Evolutionary conservation across 1,140 invertebrate species (phyloP).

Genomic region (Drosophila nigrodunni): DNA sequence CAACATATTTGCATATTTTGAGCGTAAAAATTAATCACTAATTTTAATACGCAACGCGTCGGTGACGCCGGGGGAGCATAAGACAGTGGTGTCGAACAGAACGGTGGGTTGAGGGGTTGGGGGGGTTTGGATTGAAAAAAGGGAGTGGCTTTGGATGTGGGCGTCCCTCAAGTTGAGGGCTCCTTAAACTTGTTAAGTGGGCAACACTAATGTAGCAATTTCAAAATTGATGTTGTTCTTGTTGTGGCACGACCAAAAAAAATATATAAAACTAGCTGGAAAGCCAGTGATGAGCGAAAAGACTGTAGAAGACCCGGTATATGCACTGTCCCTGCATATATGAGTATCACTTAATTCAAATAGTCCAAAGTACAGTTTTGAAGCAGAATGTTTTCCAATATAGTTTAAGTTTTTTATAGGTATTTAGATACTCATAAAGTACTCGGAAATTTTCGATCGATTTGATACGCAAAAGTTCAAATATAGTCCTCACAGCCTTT

Average conservation of each 20-base stretch:
- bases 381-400: no score
- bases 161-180: conserved; percentile 32
- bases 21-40: conserved; percentile 84
- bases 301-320: not conserved
- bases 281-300: not conserved
- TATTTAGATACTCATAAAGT: no score
- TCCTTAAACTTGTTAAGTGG: conserved; percentile 82
- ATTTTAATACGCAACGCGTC: conserved; percentile 79
- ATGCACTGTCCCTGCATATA: no score
- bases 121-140: not conserved
- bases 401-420: no score
- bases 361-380: no score
- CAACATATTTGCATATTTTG: conserved; percentile 82
- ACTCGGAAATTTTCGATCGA: no score
- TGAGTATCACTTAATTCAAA: no score
- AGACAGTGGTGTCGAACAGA: not conserved
- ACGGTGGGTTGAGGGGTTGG: not conserved
- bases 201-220: conserved; percentile 84
- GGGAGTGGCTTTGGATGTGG: not conserved
- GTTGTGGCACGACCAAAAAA: conserved; percentile 26
- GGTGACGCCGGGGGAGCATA: not conserved
- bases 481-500: no score
- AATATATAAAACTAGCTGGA: not conserved
- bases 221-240: conserved; percentile 74
- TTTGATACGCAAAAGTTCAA: no score